Evolutionary conservation across 2,797 vertebrate genomes (phyloP).

Genomic region (Arctocebus calabarensis): DNA sequence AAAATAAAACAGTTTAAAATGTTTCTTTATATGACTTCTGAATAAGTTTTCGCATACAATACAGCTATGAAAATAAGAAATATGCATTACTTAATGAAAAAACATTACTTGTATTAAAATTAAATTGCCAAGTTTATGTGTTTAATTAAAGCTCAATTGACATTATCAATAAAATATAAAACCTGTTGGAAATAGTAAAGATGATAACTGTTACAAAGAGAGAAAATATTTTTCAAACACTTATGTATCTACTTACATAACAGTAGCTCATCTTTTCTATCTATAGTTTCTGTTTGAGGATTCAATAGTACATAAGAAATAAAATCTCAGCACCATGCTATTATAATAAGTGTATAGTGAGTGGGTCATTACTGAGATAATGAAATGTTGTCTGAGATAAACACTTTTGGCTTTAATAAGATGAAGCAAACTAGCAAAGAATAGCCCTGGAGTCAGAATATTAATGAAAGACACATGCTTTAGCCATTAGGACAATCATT

Average conservation of each 20-base stretch:
- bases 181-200: neutral
- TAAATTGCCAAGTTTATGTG: neutral
- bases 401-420: neutral
- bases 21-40: neutral
- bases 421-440: neutral
- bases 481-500: neutral
- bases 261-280: neutral
- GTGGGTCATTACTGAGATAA: neutral
- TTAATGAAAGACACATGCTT: neutral
- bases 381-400: neutral
- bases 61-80: neutral
- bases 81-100: neutral
- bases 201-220: neutral
- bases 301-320: neutral
- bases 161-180: neutral
- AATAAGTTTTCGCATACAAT: constrained; percentile 50
- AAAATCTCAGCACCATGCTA: neutral
- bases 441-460: neutral
- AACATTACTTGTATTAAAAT: neutral
- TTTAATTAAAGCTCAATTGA: constrained; percentile 22
- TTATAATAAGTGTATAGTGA: neutral
- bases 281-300: neutral
- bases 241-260: neutral
- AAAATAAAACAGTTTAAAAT: neutral
- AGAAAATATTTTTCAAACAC: neutral